phyloP scores from a whole-genome alignment of 2,888 invertebrate genomes.

The Dione juno region DNA sequence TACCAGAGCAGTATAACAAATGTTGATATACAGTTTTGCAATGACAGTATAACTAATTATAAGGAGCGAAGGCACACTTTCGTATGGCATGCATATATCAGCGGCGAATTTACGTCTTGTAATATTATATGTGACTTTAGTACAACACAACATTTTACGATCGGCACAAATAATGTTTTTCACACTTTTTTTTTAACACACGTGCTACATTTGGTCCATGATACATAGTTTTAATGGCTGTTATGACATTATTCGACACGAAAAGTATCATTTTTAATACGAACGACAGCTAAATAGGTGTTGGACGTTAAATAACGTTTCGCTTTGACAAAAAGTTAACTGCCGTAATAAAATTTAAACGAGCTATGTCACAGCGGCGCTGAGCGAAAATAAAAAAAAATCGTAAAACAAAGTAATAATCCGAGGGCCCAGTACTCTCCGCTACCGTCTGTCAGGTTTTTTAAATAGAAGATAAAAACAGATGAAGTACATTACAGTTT shows the following conservation, averaged over 20 bases:
- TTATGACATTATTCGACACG: conserved; percentile 74
- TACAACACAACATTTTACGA: conserved; percentile 73
- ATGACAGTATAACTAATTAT: conserved; percentile 27
- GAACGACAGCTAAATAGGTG: conserved; percentile 53
- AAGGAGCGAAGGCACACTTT: conserved; percentile 43
- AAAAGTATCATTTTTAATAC: conserved; percentile 73
- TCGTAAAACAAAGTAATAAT: conserved; percentile 26
- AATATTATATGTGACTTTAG: conserved; percentile 69
- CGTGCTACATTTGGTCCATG: conserved; percentile 60
- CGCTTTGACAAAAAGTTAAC: conserved; percentile 82
- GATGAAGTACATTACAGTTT: conserved; percentile 37
- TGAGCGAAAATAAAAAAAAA: conserved; percentile 62
- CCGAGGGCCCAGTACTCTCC: conserved; percentile 30
- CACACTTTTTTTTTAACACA: conserved; percentile 72
- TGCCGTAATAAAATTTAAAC: conserved; percentile 69
- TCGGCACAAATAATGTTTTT: conserved; percentile 69
- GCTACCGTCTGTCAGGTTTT: conserved; percentile 34
- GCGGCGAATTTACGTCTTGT: conserved; percentile 48
- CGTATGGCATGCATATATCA: conserved; percentile 10
- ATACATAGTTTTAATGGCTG: conserved; percentile 60
- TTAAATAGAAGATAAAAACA: conserved; percentile 38
- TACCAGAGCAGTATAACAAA: conserved; percentile 58
- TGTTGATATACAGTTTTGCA: conserved; percentile 39
- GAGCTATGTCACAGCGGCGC: conserved; percentile 72
- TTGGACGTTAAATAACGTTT: conserved; percentile 61